These are phyloP conservation scores for Eulemur albifrons DNA, from an alignment of 2,797 vertebrate species.

Conservation along the genomic window DNA sequence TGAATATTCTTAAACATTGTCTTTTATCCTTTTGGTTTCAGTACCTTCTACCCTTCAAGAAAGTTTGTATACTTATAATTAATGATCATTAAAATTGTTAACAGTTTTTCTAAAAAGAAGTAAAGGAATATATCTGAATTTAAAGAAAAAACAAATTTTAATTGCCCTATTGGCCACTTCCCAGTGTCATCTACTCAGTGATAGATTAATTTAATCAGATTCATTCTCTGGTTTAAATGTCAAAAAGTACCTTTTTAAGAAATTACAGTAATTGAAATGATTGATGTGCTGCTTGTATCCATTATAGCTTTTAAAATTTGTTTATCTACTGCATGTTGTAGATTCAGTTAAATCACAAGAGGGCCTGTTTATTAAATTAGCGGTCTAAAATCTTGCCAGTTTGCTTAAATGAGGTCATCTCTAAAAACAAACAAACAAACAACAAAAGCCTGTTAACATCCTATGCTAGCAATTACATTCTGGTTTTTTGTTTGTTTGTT, in stretches of 20 bases:
- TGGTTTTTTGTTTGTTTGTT: not conserved
- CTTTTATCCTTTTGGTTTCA: not conserved
- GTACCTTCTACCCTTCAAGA: not conserved
- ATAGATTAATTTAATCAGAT: slow-evolving; percentile 46
- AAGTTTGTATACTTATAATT: not conserved
- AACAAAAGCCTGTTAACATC: not conserved
- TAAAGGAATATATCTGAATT: not conserved
- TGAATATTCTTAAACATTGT: not conserved
- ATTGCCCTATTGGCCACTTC: slow-evolving; percentile 10
- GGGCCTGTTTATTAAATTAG: not conserved
- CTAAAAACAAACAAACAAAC: not conserved
- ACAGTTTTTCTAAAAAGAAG: not conserved
- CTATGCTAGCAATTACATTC: not conserved
- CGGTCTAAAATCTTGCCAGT: not conserved
- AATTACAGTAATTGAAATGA: slow-evolving; percentile 16
- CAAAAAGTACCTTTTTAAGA: slow-evolving; percentile 48
- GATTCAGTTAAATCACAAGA: slow-evolving; percentile 31
- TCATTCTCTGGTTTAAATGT: not conserved
- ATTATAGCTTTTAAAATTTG: not conserved
- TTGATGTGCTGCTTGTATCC: slow-evolving; percentile 6
- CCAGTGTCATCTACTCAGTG: not conserved
- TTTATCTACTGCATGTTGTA: not conserved
- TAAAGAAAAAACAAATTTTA: not conserved
- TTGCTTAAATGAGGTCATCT: not conserved
- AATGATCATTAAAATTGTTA: not conserved